These are phyloP conservation scores for Bucorvus abyssinicus DNA, from an alignment of 2,797 vertebrate genomes.

Conservation along the genomic window DNA sequence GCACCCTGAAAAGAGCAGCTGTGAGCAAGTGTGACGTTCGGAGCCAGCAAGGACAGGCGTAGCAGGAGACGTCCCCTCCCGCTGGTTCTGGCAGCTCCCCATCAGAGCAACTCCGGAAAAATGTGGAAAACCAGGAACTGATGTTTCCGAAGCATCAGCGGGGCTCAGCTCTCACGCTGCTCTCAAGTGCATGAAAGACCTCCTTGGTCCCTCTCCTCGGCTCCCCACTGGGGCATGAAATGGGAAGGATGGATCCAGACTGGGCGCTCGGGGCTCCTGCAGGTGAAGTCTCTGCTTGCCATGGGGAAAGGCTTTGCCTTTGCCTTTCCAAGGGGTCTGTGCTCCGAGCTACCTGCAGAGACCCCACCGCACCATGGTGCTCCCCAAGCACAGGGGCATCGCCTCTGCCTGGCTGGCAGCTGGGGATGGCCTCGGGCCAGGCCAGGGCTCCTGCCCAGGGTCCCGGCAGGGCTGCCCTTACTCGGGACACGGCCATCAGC, in stretches of 20 bases:
- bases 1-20: not conserved
- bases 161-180: rapidly evolving
- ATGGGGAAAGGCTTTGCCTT: not conserved
- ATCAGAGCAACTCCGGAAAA: not conserved
- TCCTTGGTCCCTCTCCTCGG: rapidly evolving
- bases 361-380: rapidly evolving
- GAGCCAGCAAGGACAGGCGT: not conserved
- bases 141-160: rapidly evolving
- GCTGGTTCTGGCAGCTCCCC: not conserved
- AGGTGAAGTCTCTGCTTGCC: rapidly evolving
- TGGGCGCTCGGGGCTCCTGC: rapidly evolving
- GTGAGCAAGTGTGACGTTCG: not conserved
- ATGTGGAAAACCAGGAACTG: not conserved
- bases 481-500: rapidly evolving
- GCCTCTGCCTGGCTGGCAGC: not conserved
- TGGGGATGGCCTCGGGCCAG: not conserved
- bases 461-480: not conserved
- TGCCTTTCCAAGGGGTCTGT: not conserved
- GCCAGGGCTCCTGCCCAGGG: rapidly evolving
- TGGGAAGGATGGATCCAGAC: not conserved
- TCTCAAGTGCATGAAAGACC: not conserved
- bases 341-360: not conserved
- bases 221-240: not conserved
- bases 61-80: not conserved
- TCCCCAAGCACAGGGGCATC: rapidly evolving